Base-by-base conservation (phyloP, 2,113 vertebrate species). In the Oxyura jamaicensis region DNA sequence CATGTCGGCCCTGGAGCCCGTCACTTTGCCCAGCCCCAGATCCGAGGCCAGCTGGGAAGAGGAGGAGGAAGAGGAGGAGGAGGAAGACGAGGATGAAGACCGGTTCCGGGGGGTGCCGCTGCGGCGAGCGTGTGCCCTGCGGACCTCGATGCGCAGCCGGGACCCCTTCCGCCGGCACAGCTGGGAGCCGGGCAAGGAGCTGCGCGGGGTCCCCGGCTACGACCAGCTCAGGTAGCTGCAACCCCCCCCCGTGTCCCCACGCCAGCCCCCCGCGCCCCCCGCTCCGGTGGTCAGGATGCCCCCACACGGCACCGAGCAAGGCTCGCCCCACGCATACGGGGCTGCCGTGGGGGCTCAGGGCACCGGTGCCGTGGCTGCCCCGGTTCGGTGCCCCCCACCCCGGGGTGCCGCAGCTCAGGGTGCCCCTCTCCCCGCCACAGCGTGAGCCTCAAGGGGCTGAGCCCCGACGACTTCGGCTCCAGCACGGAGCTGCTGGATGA, bases 161-260 rank as follows among this genome's bases (percentile, higher is more conserved):
- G 98, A 98, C 42, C 88, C 97, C 4, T 98, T 98, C 97, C 98
- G 98, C 31, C 95, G 98, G 76, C 98, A 98, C 66, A 99, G 98
- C 79, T 99, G 98, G 98, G 98, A 98, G 46, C 98, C 98, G 0
- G 98, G 96, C 9, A 95, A 97, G 63, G 97, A 97, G 4, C 68
- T 95, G 25, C 96, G 96, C 4, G 96, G 95, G 3, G 74, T 63
- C 36, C 67, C 90, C 0, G 42, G 92, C 59, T 96, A 97, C 16
- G 31, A 26, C 20, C 94, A 73, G 9, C 50, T 82, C 74, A 95
- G 96, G 96, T 97, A 92, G 16, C 10, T 7, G 67, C 3, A 44
- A n/a, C n/a, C 25, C 36, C n/a, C 8, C 52, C 25, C 55, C 2
- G 1, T 4, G 71, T 8, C 39, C 53, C 44, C 55, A 2, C 0